Percentiles rank a stretch among this genome's conserved stretches.
Conservation (phyloP, 2,888 invertebrate species). For the Mycogona germanica region DNA sequence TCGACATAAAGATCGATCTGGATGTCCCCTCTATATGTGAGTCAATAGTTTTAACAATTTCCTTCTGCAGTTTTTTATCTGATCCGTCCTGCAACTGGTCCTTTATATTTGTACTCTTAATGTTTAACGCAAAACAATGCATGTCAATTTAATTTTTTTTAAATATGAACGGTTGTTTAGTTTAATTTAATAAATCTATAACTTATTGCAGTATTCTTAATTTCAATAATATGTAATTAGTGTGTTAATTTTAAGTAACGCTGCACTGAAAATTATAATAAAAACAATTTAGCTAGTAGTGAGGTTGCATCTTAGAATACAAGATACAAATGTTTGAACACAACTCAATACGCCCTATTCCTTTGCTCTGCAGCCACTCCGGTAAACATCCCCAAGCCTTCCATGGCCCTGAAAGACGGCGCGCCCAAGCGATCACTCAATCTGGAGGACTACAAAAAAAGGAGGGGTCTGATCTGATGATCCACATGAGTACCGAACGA, state of each 20-base stretch:
- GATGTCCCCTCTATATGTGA: conserved; percentile 48
- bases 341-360: too few species aligned
- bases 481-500: too few species aligned
- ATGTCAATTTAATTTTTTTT: conserved; percentile 7
- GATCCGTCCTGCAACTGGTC: not conserved
- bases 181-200: conserved; percentile 1
- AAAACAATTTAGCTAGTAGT: too few species aligned
- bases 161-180: not conserved
- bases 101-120: not conserved
- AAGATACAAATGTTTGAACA: too few species aligned
- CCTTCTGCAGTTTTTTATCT: too few species aligned
- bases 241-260: too few species aligned
- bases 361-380: conserved; percentile 54
- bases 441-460: conserved; percentile 85
- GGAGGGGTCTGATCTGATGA: conserved; percentile 70
- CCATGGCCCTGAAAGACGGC: conserved; percentile 56
- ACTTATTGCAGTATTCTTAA: not conserved
- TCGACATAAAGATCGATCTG: conserved; percentile 88
- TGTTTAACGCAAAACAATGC: not conserved
- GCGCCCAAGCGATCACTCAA: conserved; percentile 76
- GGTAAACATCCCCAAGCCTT: conserved; percentile 58
- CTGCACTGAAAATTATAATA: too few species aligned
- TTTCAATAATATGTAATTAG: not conserved
- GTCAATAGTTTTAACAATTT: not conserved
- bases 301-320: conserved; percentile 29